Percentiles rank a stretch among this genome's conserved stretches.
These are phyloP conservation scores for Cacoxenus indagator DNA, from an alignment of 2,888 invertebrate genomes.

Conservation along the genomic window DNA sequence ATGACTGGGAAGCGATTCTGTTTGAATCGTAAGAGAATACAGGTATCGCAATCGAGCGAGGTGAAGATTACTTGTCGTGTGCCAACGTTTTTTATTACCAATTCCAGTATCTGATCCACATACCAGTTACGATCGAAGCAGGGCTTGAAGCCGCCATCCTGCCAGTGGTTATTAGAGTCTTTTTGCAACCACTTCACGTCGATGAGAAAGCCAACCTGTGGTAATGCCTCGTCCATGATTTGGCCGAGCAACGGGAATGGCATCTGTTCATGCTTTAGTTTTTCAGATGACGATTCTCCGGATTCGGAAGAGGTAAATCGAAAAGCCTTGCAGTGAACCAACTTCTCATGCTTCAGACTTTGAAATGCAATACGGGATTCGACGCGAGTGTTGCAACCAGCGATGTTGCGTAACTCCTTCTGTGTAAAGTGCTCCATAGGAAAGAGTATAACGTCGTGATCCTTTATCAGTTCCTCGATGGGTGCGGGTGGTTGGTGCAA, in stretches of 20 bases:
- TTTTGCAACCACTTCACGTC: slow-evolving; percentile 97
- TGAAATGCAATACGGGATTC: slow-evolving; percentile 59
- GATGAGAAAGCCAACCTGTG: slow-evolving; percentile 89
- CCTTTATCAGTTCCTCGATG: slow-evolving; percentile 75
- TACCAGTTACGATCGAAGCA: slow-evolving; percentile 89
- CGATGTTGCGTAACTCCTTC: slow-evolving; percentile 85
- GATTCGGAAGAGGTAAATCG: slow-evolving; percentile 80
- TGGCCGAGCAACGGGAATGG: slow-evolving; percentile 92
- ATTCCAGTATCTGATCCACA: slow-evolving; percentile 78
- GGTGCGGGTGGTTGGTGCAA: slow-evolving; percentile 77
- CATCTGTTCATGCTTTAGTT: slow-evolving; percentile 81
- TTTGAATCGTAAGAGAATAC: slow-evolving; percentile 89
- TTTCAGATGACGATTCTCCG: slow-evolving; percentile 30
- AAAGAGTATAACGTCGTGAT: slow-evolving; percentile 86
- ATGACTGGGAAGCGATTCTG: slow-evolving; percentile 97
- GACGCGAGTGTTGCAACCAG: slow-evolving; percentile 32
- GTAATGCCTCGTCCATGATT: slow-evolving; percentile 79
- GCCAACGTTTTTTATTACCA: slow-evolving; percentile 76
- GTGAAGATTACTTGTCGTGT: slow-evolving; percentile 87
- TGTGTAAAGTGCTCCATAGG: slow-evolving; percentile 92
- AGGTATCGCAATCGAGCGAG: slow-evolving; percentile 95
- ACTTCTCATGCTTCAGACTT: slow-evolving; percentile 84
- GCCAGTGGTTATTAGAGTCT: slow-evolving; percentile 83
- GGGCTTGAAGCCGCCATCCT: slow-evolving; percentile 79
- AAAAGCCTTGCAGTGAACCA: slow-evolving; percentile 77